Conservation (phyloP, 2,113 vertebrate species). For the Epinephelus cyanopodus region DNA sequence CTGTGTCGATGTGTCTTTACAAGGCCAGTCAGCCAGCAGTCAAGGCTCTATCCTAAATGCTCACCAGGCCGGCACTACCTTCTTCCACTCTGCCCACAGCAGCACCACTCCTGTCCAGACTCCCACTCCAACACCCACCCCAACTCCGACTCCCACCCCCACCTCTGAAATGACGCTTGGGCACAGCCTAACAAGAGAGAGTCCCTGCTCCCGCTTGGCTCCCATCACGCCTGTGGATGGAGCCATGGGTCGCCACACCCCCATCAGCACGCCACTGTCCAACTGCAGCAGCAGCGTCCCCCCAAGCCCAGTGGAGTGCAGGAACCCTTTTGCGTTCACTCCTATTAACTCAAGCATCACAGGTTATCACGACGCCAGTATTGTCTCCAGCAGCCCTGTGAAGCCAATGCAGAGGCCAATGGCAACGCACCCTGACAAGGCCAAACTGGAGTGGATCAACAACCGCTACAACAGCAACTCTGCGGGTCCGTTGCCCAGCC, state of each 20-base stretch:
- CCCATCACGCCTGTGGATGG: slow-evolving; percentile 96
- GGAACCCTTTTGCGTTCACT: slow-evolving; percentile 98
- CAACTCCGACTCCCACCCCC: slow-evolving; percentile 92
- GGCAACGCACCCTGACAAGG: slow-evolving; percentile 98
- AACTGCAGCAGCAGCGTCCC: slow-evolving; percentile 98
- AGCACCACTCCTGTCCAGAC: slow-evolving; percentile 95
- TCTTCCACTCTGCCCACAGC: slow-evolving; percentile 94
- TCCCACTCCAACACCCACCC: slow-evolving; percentile 89
- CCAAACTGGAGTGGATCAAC: slow-evolving; percentile 99
- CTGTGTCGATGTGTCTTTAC: slow-evolving; percentile 91
- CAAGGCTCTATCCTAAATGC: slow-evolving; percentile 87
- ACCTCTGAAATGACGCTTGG: slow-evolving; percentile 95
- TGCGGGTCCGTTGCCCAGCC: slow-evolving; percentile 87
- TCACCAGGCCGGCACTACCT: slow-evolving; percentile 87
- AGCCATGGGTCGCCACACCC: slow-evolving; percentile 95
- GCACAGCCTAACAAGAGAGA: slow-evolving; percentile 92
- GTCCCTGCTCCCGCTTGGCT: slow-evolving; percentile 93
- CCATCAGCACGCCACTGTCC: slow-evolving; percentile 95
- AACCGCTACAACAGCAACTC: slow-evolving; percentile 91
- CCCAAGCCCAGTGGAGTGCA: slow-evolving; percentile 97
- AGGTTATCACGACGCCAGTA: slow-evolving; percentile 95
- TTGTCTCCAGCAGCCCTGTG: slow-evolving; percentile 96
- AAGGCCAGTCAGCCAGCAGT: slow-evolving; percentile 84
- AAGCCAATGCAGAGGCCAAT: slow-evolving; percentile 99
- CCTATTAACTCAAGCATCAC: slow-evolving; percentile 97